These are phyloP conservation scores for Laupala kohalensis DNA, from an alignment of 1,140 invertebrate species.

Conservation along the genomic window DNA sequence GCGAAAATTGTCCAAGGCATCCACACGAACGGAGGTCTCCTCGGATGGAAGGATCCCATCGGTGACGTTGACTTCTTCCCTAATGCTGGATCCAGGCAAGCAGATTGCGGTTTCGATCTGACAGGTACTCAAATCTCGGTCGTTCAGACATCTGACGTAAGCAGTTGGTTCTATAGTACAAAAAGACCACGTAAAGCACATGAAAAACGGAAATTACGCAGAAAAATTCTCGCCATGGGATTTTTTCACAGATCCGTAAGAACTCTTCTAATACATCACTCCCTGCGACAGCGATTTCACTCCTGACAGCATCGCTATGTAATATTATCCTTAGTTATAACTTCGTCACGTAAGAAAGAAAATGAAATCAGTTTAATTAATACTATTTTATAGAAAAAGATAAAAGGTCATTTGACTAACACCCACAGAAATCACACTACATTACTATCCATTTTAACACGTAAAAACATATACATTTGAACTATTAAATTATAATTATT, in stretches of 20 bases:
- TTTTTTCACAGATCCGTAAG: neutral
- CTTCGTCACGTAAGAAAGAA: neutral
- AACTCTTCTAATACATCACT: neutral
- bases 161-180: neutral
- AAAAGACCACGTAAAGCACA: neutral
- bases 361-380: neutral
- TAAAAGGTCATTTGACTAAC: no score
- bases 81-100: constrained; percentile 35
- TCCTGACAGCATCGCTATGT: neutral
- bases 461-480: neutral
- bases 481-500: neutral
- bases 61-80: constrained; percentile 47
- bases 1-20: constrained; percentile 42
- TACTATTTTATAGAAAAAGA: no score
- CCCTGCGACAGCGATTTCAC: neutral
- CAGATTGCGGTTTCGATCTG: neutral
- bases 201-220: neutral
- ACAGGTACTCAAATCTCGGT: neutral
- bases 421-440: no score
- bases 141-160: neutral
- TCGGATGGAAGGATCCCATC: constrained; percentile 36
- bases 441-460: neutral
- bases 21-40: constrained; percentile 37
- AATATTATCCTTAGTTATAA: neutral
- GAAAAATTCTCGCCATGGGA: neutral